Evolutionary conservation across 1,140 invertebrate genomes (phyloP).

Genomic region (Eumeta japonica): DNA sequence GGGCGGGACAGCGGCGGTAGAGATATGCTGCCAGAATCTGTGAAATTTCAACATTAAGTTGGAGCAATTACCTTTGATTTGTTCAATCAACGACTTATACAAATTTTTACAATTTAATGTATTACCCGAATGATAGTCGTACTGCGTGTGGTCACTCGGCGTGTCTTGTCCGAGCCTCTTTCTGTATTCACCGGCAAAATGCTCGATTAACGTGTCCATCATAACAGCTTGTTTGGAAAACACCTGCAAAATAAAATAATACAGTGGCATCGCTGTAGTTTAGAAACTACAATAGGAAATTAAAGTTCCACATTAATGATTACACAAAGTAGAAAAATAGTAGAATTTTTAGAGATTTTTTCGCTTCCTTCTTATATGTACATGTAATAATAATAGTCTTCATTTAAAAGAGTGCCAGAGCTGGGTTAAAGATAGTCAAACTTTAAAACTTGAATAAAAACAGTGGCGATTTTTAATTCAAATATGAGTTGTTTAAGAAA

Average conservation of each 20-base stretch:
- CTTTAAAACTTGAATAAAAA: no score
- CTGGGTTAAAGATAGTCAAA: no score
- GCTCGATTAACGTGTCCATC: slow-evolving; percentile 88
- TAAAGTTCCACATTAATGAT: no score
- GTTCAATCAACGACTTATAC: no score
- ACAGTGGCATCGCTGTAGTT: not conserved
- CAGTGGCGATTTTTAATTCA: no score
- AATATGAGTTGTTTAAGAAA: no score
- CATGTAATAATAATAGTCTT: no score
- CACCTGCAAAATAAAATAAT: slow-evolving; percentile 75
- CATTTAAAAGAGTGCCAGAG: no score
- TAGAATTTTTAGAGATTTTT: slow-evolving; percentile 2
- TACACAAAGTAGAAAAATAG: no score
- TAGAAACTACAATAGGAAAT: not conserved
- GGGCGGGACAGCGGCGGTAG: slow-evolving; percentile 39
- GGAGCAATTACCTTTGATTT: not conserved
- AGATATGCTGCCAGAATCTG: slow-evolving; percentile 46
- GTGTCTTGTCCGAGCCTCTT: slow-evolving; percentile 51
- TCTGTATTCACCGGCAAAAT: slow-evolving; percentile 75
- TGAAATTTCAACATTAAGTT: slow-evolving; percentile 9
- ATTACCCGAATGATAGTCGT: slow-evolving; percentile 44
- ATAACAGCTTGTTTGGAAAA: slow-evolving; percentile 88
- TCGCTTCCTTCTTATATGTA: no score
- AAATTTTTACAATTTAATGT: not conserved
- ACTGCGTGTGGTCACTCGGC: slow-evolving; percentile 47